Conservation (phyloP, 2,113 vertebrate species). For the Chroicocephalus ridibundus region DNA sequence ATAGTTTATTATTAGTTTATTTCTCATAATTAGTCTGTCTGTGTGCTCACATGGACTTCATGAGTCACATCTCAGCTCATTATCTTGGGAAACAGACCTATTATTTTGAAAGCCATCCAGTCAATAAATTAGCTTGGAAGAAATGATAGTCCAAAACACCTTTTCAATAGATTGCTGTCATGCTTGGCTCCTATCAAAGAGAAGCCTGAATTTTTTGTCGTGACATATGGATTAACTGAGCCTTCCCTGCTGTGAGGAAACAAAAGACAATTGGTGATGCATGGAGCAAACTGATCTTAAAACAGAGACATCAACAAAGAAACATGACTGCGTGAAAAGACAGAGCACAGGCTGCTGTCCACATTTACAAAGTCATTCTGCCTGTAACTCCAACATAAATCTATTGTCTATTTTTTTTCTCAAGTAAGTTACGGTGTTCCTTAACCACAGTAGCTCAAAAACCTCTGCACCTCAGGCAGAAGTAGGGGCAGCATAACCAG, state of each 20-base stretch:
- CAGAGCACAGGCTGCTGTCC: conserved; percentile 63
- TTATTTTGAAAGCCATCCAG: conserved; percentile 74
- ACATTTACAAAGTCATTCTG: conserved; percentile 59
- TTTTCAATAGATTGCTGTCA: conserved; percentile 77
- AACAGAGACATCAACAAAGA: conserved; percentile 77
- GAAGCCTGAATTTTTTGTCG: conserved; percentile 64
- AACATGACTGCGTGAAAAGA: conserved; percentile 73
- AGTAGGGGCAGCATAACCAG: not conserved
- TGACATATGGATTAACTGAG: conserved; percentile 78
- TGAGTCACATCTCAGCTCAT: conserved; percentile 52
- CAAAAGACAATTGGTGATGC: conserved; percentile 77
- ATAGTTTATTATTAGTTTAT: conserved; percentile 36
- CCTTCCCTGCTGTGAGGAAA: conserved; percentile 74
- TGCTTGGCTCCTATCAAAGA: conserved; percentile 70
- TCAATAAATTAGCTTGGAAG: conserved; percentile 75
- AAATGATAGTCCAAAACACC: conserved; percentile 72
- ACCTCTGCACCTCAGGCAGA: not conserved
- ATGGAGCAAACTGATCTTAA: conserved; percentile 73
- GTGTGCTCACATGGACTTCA: not conserved
- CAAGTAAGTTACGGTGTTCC: conserved; percentile 22
- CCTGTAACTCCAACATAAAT: conserved; percentile 40
- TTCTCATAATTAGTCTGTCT: conserved; percentile 36
- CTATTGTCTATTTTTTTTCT: not conserved
- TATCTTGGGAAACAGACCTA: conserved; percentile 69
- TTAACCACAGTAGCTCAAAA: not conserved